phyloP scores from a whole-genome alignment of 2,113 vertebrate species.

The Cyanocitta stelleri region DNA sequence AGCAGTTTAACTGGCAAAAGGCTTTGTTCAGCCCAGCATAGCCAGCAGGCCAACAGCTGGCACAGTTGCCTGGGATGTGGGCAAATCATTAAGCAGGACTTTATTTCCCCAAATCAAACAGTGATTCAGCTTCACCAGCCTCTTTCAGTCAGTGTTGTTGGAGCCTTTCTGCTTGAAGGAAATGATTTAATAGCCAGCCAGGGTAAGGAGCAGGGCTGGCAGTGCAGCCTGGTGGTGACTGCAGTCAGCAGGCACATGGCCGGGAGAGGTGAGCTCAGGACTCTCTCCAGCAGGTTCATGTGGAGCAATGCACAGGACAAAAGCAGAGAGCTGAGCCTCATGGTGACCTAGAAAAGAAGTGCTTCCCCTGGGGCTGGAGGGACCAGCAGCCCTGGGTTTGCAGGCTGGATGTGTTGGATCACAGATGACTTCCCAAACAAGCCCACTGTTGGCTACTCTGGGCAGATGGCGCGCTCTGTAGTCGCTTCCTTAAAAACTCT shows the following conservation, averaged over 20 bases:
- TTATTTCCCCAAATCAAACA: background rate
- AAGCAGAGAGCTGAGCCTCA: background rate
- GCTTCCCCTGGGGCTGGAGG: background rate
- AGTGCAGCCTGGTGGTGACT: background rate
- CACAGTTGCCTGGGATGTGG: background rate
- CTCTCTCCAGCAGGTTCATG: background rate
- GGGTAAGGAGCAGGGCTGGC: background rate
- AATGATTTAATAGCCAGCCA: background rate
- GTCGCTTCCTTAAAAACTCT: background rate
- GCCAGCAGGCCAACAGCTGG: background rate
- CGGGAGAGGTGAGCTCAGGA: background rate
- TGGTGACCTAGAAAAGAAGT: background rate
- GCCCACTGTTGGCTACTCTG: background rate
- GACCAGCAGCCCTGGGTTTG: background rate
- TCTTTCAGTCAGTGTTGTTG: background rate
- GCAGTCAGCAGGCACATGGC: background rate
- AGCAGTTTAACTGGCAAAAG: background rate
- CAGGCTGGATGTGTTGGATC: background rate
- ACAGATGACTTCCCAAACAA: background rate
- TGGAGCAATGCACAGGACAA: background rate
- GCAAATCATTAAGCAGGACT: background rate
- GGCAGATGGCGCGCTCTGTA: background rate
- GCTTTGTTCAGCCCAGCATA: background rate
- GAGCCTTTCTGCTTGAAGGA: background rate
- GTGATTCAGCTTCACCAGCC: slow-evolving; percentile 3